These are phyloP conservation scores for Frankliniella fusca DNA, from an alignment of 2,888 invertebrate species.

Conservation along the genomic window DNA sequence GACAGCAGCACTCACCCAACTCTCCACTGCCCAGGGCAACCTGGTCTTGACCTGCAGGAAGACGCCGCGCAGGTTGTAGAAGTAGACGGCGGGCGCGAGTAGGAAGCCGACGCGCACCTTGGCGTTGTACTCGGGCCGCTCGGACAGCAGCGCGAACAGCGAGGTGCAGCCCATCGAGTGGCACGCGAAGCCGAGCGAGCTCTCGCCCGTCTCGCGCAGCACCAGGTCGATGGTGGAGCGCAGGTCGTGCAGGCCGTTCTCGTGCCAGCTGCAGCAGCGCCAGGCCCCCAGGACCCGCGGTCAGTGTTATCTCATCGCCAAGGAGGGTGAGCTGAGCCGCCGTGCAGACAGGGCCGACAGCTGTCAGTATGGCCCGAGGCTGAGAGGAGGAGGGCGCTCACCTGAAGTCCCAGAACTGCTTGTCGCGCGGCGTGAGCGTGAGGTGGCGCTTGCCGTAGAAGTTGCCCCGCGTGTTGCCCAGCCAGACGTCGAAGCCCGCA, in stretches of 20 bases:
- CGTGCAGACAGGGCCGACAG: too few species aligned
- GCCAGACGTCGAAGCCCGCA: neutral
- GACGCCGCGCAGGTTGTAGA: neutral
- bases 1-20: neutral
- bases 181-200: neutral
- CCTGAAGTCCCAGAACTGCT: neutral
- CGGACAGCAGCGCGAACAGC: slow-evolving; percentile 6
- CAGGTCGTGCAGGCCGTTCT: slow-evolving; percentile 3
- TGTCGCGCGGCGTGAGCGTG: neutral
- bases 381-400: neutral
- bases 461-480: neutral
- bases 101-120: slow-evolving; percentile 15
- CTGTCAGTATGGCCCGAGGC: neutral
- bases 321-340: neutral
- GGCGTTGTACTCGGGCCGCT: slow-evolving; percentile 1
- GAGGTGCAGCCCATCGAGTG: slow-evolving; percentile 13
- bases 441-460: neutral
- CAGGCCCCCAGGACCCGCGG: neutral
- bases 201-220: neutral
- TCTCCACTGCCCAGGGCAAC: neutral
- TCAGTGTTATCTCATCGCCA: neutral
- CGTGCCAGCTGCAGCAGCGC: neutral
- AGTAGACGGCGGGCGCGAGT: neutral
- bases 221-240: neutral
- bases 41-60: neutral